These are phyloP conservation scores for Coenobita brevimanus DNA, from an alignment of 1,140 invertebrate genomes.

Conservation along the genomic window DNA sequence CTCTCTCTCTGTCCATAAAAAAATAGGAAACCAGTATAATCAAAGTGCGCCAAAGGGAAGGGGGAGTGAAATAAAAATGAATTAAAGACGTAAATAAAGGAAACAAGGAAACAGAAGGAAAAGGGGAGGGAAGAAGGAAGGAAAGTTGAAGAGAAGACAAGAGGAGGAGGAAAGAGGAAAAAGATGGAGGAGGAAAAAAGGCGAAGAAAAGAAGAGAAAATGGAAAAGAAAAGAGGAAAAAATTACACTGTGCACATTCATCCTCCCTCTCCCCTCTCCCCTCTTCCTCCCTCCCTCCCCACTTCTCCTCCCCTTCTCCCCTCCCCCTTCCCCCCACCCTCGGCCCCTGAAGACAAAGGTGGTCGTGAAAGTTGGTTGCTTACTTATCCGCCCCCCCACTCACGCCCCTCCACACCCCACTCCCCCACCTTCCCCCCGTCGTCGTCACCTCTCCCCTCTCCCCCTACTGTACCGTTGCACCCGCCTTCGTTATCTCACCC, in stretches of 20 bases:
- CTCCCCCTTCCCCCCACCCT: background rate
- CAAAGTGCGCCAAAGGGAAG: too few relatives aligned
- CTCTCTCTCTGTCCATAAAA: too few relatives aligned
- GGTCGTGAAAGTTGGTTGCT: too few relatives aligned
- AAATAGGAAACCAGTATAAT: too few relatives aligned
- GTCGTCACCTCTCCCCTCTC: background rate
- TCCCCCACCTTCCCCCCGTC: background rate
- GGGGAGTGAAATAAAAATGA: too few relatives aligned
- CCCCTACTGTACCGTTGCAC: background rate
- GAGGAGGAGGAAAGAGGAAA: background rate
- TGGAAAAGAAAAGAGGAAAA: too few relatives aligned
- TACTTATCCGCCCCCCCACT: background rate
- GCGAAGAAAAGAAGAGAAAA: too few relatives aligned
- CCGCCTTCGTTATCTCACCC: background rate
- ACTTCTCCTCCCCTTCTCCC: background rate
- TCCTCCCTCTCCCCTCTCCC: background rate
- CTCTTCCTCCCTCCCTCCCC: background rate
- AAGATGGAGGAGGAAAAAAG: background rate
- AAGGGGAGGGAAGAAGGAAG: background rate
- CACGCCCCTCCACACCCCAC: background rate
- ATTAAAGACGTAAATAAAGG: too few relatives aligned
- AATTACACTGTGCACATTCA: background rate
- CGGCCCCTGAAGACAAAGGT: too few relatives aligned
- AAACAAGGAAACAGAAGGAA: too few relatives aligned
- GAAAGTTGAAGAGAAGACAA: background rate